phyloP scores from a whole-genome alignment of 2,113 vertebrate species.

The Leiothrix lutea region DNA sequence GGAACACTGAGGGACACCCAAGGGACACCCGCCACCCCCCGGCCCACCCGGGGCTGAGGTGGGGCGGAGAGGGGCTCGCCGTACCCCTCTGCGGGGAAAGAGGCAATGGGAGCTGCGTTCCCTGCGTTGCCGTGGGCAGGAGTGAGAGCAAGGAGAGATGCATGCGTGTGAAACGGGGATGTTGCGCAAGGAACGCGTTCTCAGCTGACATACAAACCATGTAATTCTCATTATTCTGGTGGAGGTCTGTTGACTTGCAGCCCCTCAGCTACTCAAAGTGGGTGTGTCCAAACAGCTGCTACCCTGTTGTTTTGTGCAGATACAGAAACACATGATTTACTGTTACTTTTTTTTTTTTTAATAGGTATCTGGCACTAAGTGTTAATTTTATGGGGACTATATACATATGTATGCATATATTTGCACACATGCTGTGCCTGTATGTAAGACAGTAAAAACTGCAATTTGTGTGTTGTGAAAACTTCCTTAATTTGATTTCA shows the following conservation, averaged over 20 bases:
- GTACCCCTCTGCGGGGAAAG: fast-evolving
- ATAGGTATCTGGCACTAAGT: fast-evolving
- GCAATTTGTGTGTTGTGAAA: background rate
- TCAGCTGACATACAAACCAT: fast-evolving
- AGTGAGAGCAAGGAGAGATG: background rate
- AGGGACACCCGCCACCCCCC: background rate
- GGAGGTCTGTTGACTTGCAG: background rate
- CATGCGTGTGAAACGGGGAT: fast-evolving
- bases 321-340: fast-evolving
- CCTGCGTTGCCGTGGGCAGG: fast-evolving
- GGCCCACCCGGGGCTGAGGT: too few relatives aligned
- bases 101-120: fast-evolving
- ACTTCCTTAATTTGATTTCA: background rate
- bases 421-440: fast-evolving
- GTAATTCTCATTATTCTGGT: fast-evolving
- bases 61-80: fast-evolving
- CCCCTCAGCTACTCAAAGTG: too few relatives aligned
- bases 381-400: background rate
- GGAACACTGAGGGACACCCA: background rate
- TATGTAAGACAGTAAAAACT: background rate
- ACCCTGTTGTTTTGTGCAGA: fast-evolving
- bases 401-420: fast-evolving
- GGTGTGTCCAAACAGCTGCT: too few relatives aligned
- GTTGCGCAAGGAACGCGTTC: fast-evolving
- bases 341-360: background rate